These are phyloP conservation scores for Zingel zingel DNA, from an alignment of 2,113 vertebrate genomes.

Conservation along the genomic window DNA sequence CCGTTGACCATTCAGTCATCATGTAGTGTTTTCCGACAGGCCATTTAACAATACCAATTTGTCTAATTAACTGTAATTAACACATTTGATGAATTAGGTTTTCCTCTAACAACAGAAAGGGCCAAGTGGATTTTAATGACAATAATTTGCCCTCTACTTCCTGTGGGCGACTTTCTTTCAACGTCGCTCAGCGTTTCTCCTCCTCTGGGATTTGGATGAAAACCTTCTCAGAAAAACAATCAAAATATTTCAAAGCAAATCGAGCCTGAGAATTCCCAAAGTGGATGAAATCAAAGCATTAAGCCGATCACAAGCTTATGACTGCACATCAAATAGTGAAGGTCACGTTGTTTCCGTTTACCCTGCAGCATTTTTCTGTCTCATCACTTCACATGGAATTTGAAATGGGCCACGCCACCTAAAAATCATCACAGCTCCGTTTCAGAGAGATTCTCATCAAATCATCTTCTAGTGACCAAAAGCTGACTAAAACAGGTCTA, in stretches of 20 bases:
- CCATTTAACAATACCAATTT: neutral
- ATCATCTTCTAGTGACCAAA: conserved; percentile 28
- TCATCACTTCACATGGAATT: conserved; percentile 15
- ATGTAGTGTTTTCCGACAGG: neutral
- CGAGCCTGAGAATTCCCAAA: conserved; percentile 1
- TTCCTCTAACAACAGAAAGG: neutral
- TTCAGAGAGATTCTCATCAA: conserved; percentile 40
- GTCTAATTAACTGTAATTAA: conserved; percentile 18
- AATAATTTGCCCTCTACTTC: conserved; percentile 5
- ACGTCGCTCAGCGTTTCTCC: neutral
- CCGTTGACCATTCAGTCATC: neutral
- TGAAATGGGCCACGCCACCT: conserved; percentile 40
- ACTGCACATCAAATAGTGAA: conserved; percentile 15
- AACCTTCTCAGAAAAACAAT: conserved; percentile 25
- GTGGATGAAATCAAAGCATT: conserved; percentile 31
- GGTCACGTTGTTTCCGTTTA: conserved; percentile 11
- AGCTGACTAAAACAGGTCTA: neutral
- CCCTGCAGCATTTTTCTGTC: conserved; percentile 1
- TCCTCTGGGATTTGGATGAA: conserved; percentile 29
- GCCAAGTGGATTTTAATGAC: conserved; percentile 21
- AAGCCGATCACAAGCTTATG: conserved; percentile 18
- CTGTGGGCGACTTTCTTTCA: neutral
- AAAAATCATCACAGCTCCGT: conserved; percentile 42
- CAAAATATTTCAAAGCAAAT: conserved; percentile 20
- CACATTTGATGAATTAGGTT: neutral